Percentiles rank a stretch among this genome's conserved stretches.
These are phyloP conservation scores for Pollenia labialis DNA, from an alignment of 2,888 invertebrate genomes.

Conservation along the genomic window DNA sequence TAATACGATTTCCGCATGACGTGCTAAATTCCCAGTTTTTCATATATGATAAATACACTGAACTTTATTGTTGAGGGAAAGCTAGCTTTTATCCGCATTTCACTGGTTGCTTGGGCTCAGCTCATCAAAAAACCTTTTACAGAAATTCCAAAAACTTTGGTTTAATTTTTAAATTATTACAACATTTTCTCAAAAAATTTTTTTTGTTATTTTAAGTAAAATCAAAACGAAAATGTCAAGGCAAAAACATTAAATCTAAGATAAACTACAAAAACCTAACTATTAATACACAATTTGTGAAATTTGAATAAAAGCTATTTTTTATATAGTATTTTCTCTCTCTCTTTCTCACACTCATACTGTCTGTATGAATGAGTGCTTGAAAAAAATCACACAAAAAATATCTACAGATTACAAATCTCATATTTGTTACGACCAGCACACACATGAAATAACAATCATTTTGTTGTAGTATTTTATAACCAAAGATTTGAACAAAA, in stretches of 20 bases:
- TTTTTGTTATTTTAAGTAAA: no score
- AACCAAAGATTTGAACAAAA: neutral
- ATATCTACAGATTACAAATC: constrained; percentile 21
- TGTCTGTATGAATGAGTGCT: no score
- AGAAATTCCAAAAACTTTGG: constrained; percentile 49
- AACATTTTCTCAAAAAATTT: neutral
- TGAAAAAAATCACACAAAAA: neutral
- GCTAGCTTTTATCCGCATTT: no score
- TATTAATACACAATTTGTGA: constrained; percentile 30
- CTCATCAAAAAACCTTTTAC: no score
- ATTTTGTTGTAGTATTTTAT: constrained; percentile 2
- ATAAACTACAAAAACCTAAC: constrained; percentile 25
- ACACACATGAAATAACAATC: constrained; percentile 18
- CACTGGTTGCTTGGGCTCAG: no score
- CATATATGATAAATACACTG: no score
- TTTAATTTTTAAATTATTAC: neutral
- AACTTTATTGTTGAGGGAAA: no score
- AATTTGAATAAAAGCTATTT: constrained; percentile 22
- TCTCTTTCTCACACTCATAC: neutral
- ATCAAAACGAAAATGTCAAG: neutral
- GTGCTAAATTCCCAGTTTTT: no score
- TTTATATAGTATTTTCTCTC: neutral
- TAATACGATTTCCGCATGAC: no score
- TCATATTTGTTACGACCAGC: neutral
- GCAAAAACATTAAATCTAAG: neutral